phyloP scores from a whole-genome alignment of 2,797 vertebrate genomes.

The Avahi laniger region DNA sequence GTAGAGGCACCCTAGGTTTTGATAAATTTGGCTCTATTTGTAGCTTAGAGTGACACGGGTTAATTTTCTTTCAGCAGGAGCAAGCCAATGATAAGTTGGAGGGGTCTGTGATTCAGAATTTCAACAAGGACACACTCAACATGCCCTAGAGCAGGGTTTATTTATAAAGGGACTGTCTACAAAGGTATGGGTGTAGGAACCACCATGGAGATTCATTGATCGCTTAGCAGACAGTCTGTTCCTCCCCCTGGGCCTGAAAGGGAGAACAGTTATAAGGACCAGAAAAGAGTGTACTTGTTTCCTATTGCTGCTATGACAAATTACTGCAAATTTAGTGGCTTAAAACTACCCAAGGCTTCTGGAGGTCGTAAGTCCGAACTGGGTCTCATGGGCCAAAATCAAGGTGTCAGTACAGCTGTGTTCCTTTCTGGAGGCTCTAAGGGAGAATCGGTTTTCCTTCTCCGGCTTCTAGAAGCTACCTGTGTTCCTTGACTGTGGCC shows the following conservation, averaged over 20 bases:
- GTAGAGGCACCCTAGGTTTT: background rate
- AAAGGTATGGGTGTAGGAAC: background rate
- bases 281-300: background rate
- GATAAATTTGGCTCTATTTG: slow-evolving; percentile 6
- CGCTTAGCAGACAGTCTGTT: background rate
- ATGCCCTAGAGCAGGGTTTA: background rate
- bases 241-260: background rate
- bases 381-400: background rate
- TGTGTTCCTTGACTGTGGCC: background rate
- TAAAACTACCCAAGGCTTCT: background rate
- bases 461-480: background rate
- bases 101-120: background rate
- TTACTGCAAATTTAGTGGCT: background rate
- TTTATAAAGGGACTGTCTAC: background rate
- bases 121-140: background rate
- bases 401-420: background rate
- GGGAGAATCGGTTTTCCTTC: background rate
- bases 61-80: background rate
- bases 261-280: background rate
- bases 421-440: background rate
- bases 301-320: background rate
- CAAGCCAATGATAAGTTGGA: background rate
- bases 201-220: background rate
- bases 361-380: background rate
- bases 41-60: slow-evolving; percentile 1